These are phyloP conservation scores for Ectemnius cavifrons DNA, from an alignment of 2,888 invertebrate genomes.

Conservation along the genomic window DNA sequence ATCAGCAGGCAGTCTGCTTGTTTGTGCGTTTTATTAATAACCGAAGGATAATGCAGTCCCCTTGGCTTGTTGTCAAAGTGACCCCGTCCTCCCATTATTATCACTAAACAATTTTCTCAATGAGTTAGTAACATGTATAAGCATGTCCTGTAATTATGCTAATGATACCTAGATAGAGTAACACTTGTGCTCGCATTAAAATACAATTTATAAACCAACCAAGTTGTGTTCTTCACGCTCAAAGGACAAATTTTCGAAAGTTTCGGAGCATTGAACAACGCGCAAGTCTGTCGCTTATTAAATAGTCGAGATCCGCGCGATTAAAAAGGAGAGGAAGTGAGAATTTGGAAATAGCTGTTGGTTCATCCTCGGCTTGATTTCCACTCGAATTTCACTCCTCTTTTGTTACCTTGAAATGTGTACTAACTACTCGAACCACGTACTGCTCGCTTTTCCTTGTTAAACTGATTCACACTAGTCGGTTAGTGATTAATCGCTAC, in stretches of 20 bases:
- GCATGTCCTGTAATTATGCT: no score
- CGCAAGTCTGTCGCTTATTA: background rate
- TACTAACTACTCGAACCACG: background rate
- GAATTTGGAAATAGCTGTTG: slow-evolving; percentile 40
- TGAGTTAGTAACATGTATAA: background rate
- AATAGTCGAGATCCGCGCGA: background rate
- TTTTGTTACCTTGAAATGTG: slow-evolving; percentile 6
- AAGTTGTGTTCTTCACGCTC: no score
- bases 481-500: background rate
- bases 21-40: slow-evolving; percentile 51
- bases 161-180: no score
- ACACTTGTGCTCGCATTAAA: no score
- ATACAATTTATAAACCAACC: no score
- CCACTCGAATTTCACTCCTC: slow-evolving; percentile 47
- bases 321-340: slow-evolving; percentile 15
- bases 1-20: slow-evolving; percentile 6
- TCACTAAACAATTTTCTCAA: background rate
- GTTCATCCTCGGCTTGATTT: slow-evolving; percentile 43
- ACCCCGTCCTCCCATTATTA: slow-evolving; percentile 15
- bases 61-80: slow-evolving; percentile 57
- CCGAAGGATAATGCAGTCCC: slow-evolving; percentile 36
- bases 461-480: background rate
- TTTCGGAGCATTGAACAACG: background rate
- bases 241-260: background rate
- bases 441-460: background rate